phyloP scores from a whole-genome alignment of 2,888 invertebrate genomes.

The Crematogaster levior region DNA sequence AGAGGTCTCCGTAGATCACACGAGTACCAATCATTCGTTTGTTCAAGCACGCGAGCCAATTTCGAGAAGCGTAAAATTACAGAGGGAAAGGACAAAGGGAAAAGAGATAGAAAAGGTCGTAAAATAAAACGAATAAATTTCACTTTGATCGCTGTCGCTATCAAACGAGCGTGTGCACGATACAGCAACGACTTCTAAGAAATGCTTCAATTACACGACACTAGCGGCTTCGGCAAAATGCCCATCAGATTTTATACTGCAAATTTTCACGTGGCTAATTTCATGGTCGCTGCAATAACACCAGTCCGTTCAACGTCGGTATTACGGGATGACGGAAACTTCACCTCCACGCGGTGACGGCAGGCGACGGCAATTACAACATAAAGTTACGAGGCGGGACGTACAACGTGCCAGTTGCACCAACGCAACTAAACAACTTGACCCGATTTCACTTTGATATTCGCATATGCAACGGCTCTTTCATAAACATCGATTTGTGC shows the following conservation, averaged over 20 bases:
- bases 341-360: constrained; percentile 26
- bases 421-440: constrained; percentile 52
- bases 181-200: not conserved
- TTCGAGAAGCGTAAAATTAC: constrained; percentile 25
- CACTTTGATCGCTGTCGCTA: constrained; percentile 8
- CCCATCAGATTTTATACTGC: constrained; percentile 7
- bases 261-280: constrained; percentile 51
- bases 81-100: not conserved
- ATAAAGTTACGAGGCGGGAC: constrained; percentile 56
- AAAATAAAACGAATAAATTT: not conserved
- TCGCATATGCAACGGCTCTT: constrained; percentile 29
- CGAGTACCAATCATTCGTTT: constrained; percentile 9
- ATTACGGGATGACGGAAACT: constrained; percentile 54
- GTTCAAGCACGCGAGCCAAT: constrained; percentile 12
- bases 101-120: not conserved
- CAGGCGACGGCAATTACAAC: constrained; percentile 58
- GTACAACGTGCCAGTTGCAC: constrained; percentile 48
- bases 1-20: constrained; percentile 5
- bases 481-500: constrained; percentile 38
- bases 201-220: constrained; percentile 26
- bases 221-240: constrained; percentile 20
- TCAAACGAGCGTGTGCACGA: not conserved
- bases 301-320: constrained; percentile 21
- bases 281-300: constrained; percentile 39
- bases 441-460: constrained; percentile 54